These are phyloP conservation scores for Sitta carolinensis DNA, from an alignment of 2,797 vertebrate genomes.

Conservation along the genomic window DNA sequence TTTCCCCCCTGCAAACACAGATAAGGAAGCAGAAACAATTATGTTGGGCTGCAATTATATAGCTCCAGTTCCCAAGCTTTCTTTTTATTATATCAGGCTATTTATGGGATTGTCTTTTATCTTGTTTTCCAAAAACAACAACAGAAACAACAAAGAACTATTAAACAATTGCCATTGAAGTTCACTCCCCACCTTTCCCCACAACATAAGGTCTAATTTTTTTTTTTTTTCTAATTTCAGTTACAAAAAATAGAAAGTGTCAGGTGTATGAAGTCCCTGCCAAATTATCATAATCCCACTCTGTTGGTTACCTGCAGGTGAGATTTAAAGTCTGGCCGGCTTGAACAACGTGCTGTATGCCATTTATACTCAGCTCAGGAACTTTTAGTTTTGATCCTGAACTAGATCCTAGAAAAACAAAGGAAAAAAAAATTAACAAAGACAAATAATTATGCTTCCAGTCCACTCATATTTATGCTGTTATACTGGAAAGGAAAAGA, in stretches of 20 bases:
- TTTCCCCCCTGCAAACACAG: conserved; percentile 84
- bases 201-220: neutral
- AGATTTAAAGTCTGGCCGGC: conserved; percentile 86
- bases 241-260: neutral
- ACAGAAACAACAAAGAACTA: conserved; percentile 51
- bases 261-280: neutral
- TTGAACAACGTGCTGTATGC: conserved; percentile 81
- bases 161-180: conserved; percentile 66
- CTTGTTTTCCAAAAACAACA: conserved; percentile 64
- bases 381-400: conserved; percentile 82
- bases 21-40: conserved; percentile 68
- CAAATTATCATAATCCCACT: neutral
- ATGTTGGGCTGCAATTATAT: conserved; percentile 50
- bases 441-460: neutral
- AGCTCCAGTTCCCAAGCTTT: conserved; percentile 45
- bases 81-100: conserved; percentile 48
- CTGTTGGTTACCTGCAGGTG: conserved; percentile 88
- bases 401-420: conserved; percentile 80
- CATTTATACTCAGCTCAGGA: conserved; percentile 85
- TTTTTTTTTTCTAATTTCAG: conserved; percentile 20
- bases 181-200: conserved; percentile 54
- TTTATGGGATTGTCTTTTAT: conserved; percentile 56
- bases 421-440: conserved; percentile 38
- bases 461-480: neutral
- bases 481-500: neutral